A percentile compares a stretch with the other conserved stretches of the same genome.
phyloP scores from a whole-genome alignment of 2,113 vertebrate species.

The Leptosomus discolor region DNA sequence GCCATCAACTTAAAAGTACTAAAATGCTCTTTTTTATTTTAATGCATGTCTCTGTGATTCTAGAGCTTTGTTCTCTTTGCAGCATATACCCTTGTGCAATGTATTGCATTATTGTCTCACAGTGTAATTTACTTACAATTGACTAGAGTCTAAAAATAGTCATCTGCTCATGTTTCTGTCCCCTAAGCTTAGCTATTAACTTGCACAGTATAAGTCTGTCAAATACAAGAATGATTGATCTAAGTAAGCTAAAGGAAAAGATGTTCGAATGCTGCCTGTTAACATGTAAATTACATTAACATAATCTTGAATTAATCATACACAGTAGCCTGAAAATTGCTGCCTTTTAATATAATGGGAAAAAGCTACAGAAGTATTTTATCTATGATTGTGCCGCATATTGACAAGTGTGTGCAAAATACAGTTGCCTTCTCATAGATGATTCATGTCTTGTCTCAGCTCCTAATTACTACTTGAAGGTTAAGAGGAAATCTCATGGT shows the following conservation, averaged over 20 bases:
- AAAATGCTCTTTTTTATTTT: not conserved
- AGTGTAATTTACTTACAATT: conserved; percentile 17
- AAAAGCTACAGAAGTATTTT: conserved; percentile 18
- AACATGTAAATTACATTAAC: conserved; percentile 64
- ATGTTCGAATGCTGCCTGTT: conserved; percentile 33
- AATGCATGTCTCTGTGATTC: not conserved
- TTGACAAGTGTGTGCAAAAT: conserved; percentile 33
- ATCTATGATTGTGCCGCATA: not conserved
- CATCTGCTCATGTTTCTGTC: not conserved
- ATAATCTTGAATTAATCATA: conserved; percentile 61
- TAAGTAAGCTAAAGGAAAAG: conserved; percentile 30
- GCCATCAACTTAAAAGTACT: not conserved
- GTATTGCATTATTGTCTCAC: not conserved
- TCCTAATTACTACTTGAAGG: conserved; percentile 22
- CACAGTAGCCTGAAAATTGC: conserved; percentile 24
- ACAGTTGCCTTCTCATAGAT: conserved; percentile 1
- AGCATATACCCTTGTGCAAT: not conserved
- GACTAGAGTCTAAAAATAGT: conserved; percentile 50
- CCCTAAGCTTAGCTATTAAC: conserved; percentile 24
- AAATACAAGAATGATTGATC: conserved; percentile 37
- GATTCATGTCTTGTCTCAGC: not conserved
- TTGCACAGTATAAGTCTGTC: conserved; percentile 4
- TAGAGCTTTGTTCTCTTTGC: not conserved
- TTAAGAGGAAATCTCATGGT: conserved; percentile 7
- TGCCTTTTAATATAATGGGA: conserved; percentile 38